Conservation (phyloP, 2,888 invertebrate genomes). For the Brachylomia viminalis region DNA sequence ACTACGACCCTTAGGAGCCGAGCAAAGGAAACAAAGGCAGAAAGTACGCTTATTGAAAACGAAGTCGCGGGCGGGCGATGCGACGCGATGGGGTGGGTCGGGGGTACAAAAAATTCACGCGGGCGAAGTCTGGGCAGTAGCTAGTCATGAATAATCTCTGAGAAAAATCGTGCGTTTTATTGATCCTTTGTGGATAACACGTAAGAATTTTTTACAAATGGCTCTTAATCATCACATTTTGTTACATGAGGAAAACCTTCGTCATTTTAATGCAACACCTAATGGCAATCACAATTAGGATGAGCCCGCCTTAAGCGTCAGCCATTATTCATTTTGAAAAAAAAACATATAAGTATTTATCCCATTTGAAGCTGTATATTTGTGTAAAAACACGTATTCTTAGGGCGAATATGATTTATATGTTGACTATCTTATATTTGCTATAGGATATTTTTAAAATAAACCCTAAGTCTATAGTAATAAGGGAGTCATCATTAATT, state of each 20-base stretch:
- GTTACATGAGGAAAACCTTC: conserved; percentile 56
- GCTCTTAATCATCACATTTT: conserved; percentile 47
- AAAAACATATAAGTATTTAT: conserved; percentile 79
- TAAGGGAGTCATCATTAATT: conserved; percentile 60
- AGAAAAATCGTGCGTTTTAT: neutral
- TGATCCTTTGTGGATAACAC: conserved; percentile 4
- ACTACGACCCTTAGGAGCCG: too few relatives aligned
- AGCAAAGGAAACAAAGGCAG: too few relatives aligned
- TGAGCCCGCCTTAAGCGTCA: conserved; percentile 73
- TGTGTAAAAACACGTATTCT: conserved; percentile 87
- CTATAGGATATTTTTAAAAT: conserved; percentile 54
- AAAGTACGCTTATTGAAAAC: too few relatives aligned
- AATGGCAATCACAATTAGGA: conserved; percentile 77
- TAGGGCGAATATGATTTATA: conserved; percentile 88
- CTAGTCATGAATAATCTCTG: neutral
- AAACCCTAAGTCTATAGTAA: conserved; percentile 60
- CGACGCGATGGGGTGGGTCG: too few relatives aligned
- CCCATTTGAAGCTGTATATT: conserved; percentile 82
- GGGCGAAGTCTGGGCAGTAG: too few relatives aligned
- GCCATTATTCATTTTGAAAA: conserved; percentile 77
- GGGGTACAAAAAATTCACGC: too few relatives aligned
- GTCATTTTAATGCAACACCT: conserved; percentile 67
- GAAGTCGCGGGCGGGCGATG: too few relatives aligned
- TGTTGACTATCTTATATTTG: conserved; percentile 60
- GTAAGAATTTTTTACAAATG: conserved; percentile 24